These are phyloP conservation scores for Fregetta grallaria DNA, from an alignment of 2,113 vertebrate species.

Conservation along the genomic window DNA sequence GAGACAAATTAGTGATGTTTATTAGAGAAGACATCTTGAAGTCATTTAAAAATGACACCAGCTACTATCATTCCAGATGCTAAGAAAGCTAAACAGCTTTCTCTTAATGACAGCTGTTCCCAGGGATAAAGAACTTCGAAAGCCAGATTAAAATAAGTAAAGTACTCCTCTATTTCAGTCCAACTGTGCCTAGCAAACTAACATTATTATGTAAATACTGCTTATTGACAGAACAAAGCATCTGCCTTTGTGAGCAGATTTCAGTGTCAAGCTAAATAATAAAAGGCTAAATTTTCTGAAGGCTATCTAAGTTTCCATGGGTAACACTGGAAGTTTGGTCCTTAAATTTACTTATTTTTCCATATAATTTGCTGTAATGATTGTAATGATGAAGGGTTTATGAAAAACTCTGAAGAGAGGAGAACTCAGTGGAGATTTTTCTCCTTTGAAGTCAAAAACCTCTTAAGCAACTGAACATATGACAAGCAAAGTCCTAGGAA, in stretches of 20 bases:
- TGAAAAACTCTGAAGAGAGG: neutral
- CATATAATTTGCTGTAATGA: neutral
- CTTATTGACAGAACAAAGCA: neutral
- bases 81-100: constrained; percentile 5
- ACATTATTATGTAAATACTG: neutral
- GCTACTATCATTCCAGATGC: neutral
- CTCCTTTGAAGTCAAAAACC: neutral
- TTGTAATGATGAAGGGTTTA: neutral
- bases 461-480: neutral
- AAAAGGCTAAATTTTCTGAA: neutral
- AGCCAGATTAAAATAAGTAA: neutral
- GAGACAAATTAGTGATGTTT: neutral
- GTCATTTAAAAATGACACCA: neutral
- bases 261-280: neutral
- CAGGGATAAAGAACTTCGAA: neutral
- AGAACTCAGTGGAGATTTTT: neutral
- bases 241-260: neutral
- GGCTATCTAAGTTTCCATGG: neutral
- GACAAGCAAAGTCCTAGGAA: neutral
- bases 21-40: neutral
- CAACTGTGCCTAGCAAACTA: neutral
- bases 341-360: neutral
- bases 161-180: neutral
- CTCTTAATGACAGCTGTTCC: neutral
- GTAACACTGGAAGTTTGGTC: neutral